Conservation (phyloP, 2,113 vertebrate species). For the Abramis brama region DNA sequence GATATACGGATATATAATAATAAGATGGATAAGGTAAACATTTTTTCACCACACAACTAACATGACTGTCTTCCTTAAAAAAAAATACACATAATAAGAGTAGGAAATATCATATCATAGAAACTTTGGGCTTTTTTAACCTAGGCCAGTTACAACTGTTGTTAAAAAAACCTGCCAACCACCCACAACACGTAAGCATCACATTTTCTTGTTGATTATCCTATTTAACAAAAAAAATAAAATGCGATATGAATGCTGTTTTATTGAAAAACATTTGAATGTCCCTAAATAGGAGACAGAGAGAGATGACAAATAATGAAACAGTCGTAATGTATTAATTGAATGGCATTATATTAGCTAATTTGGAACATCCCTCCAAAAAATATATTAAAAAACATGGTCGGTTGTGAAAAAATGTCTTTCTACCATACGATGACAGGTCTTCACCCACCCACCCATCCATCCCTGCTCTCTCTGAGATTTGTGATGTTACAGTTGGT, state of each 20-base stretch:
- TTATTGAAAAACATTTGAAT: background rate
- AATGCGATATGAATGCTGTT: background rate
- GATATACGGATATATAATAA: too few relatives aligned
- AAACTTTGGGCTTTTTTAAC: background rate
- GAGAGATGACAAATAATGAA: background rate
- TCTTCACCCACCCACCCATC: constrained; percentile 25
- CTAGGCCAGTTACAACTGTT: background rate
- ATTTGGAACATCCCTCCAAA: background rate
- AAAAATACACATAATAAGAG: background rate
- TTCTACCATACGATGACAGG: constrained; percentile 27
- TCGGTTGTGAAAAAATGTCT: constrained; percentile 1
- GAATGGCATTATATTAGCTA: background rate
- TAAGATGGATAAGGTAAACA: background rate
- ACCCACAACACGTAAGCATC: background rate
- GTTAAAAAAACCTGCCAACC: background rate
- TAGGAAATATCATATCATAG: background rate
- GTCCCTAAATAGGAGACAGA: background rate
- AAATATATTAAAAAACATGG: background rate
- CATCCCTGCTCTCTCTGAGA: constrained; percentile 49
- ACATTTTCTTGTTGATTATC: background rate
- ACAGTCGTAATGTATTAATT: background rate
- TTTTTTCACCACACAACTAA: background rate
- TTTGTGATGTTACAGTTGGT: constrained; percentile 72
- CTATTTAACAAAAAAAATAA: background rate
- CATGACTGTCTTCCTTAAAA: background rate